phyloP scores from a whole-genome alignment of 2,797 vertebrate genomes.

The Chiroxiphia lanceolata region DNA sequence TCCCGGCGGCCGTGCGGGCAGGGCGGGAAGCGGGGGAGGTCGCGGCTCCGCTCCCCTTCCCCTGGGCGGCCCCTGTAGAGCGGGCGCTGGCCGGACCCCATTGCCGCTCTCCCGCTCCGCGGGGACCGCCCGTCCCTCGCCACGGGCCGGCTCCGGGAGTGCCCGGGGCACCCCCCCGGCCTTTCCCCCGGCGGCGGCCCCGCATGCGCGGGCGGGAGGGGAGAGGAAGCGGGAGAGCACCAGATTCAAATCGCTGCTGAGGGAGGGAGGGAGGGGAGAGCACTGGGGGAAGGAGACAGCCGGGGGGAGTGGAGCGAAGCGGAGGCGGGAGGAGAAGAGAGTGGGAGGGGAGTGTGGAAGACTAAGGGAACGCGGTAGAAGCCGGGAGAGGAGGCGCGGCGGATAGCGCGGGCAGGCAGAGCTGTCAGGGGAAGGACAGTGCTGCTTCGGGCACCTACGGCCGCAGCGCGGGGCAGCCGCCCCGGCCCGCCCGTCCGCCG shows the following conservation, averaged over 20 bases:
- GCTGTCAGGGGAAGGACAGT: neutral
- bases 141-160: neutral
- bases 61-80: neutral
- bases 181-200: neutral
- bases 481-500: neutral
- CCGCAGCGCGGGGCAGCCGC: neutral
- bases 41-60: neutral
- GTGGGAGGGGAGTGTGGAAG: neutral
- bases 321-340: neutral
- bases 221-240: slow-evolving; percentile 65
- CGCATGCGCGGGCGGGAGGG: slow-evolving; percentile 44
- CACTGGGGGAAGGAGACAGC: neutral
- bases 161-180: neutral
- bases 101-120: neutral
- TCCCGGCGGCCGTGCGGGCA: neutral
- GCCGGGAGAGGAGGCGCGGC: neutral
- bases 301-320: neutral
- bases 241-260: slow-evolving; percentile 75
- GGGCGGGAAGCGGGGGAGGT: neutral
- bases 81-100: neutral
- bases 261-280: slow-evolving; percentile 18
- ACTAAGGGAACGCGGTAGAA: slow-evolving; percentile 8
- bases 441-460: neutral
- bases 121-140: too few species aligned
- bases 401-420: neutral